Evolutionary conservation across 2,113 vertebrate species (phyloP), one percentile per base, ranked within the genome.

Genomic region (Pimephales promelas): DNA sequence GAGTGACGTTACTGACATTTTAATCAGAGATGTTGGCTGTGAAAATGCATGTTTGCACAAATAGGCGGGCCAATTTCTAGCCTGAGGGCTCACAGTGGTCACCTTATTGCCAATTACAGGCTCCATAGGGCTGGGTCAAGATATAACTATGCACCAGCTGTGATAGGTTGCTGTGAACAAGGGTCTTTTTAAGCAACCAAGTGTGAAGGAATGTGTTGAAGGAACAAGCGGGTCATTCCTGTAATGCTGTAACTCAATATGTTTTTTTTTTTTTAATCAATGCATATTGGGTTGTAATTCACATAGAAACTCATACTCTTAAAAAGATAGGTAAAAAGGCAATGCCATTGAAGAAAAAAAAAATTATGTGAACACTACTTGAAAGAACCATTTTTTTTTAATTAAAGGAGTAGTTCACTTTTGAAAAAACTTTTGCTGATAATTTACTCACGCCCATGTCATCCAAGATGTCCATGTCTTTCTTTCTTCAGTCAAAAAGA

Each of bases 101-200:
- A 83, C 79, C 61, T 81, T 87, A 82, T 79, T 75, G 43, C 22
- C 52, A 81, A 47, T 64, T 77, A 82, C 75, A 52, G 59, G 64
- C 64, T 86, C 74, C 31, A 62, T 36, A 34, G 56, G 61, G 24
- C 10, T 62, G 73, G 52, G 36, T 59, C 84, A 71, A 79, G 76
- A 79, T 62, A 34, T 78, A 9, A 54, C 75, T 4, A 3, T 47
- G 40, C 79, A 49, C 52, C 66, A 16, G 49, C 80, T 72, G 80
- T 7, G 43, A 81, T 70, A 20, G 64, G 47, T 71, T 68, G 73
- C 28, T 22, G 54, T 24, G 70, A 47, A 83, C 81, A 83, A 47
- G 49, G 40, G 24, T 64, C 81, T 83, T 86, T 82, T 71, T 61
- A 62, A 61, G 36, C 76, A 82, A 24, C 54, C 47, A 54, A 49